Evolutionary conservation across 2,797 vertebrate species (phyloP).

Genomic region (Heliangelus exortis): DNA sequence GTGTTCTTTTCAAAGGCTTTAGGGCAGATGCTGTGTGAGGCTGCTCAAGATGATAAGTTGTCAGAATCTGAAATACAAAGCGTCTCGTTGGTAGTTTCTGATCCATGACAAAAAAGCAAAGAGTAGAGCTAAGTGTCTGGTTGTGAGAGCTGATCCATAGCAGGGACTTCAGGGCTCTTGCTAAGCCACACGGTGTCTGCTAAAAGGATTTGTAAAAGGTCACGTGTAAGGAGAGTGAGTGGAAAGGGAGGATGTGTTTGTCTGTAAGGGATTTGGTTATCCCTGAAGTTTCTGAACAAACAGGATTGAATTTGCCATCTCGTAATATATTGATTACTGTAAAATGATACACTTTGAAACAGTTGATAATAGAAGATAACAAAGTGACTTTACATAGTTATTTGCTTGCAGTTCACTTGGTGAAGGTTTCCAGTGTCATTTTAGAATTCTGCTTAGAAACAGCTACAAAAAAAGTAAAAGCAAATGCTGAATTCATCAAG

Average conservation of each 20-base stretch:
- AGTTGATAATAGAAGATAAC: not conserved
- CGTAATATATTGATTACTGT: not conserved
- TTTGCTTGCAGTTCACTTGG: rapidly evolving
- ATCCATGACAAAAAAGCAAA: not conserved
- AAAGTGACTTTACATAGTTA: not conserved
- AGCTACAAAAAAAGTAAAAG: not conserved
- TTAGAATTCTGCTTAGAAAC: not conserved
- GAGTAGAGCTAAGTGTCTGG: not conserved
- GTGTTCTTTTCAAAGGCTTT: not conserved
- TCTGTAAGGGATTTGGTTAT: not conserved
- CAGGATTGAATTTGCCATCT: not conserved
- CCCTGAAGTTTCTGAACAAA: not conserved
- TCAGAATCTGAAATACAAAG: not conserved
- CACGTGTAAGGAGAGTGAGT: rapidly evolving
- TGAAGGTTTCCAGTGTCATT: not conserved
- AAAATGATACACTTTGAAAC: rapidly evolving
- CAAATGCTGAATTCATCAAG: not conserved
- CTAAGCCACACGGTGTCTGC: rapidly evolving
- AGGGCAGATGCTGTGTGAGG: not conserved
- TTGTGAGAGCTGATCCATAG: not conserved
- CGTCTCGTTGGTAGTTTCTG: not conserved
- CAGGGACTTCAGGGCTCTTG: not conserved
- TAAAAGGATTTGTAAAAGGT: not conserved
- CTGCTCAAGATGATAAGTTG: not conserved
- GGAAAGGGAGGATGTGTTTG: not conserved